These are phyloP conservation scores for Oryzias woworae DNA, from an alignment of 2,113 vertebrate genomes.

Conservation along the genomic window DNA sequence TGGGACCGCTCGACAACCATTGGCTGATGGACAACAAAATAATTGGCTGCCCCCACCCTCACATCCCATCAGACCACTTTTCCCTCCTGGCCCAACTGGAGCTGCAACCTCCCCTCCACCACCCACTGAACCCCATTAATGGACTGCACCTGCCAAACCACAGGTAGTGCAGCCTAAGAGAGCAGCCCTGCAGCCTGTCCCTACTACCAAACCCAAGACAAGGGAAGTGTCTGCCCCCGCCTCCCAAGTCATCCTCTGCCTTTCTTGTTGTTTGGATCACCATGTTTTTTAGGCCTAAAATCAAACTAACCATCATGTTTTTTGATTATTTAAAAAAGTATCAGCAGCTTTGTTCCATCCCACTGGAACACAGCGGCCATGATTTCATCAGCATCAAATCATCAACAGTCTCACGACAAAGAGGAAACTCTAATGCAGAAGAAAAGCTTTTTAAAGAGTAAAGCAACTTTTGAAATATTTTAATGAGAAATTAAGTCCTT, in stretches of 20 bases:
- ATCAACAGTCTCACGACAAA: too few species aligned
- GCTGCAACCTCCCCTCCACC: constrained; percentile 85
- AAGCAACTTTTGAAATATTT: too few species aligned
- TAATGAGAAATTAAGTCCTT: too few species aligned
- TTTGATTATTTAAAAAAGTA: too few species aligned
- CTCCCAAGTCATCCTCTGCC: constrained; percentile 28
- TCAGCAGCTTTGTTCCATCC: too few species aligned
- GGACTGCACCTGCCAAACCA: constrained; percentile 90
- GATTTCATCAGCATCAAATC: too few species aligned
- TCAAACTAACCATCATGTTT: too few species aligned
- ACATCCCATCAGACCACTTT: constrained; percentile 99
- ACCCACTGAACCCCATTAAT: constrained; percentile 85
- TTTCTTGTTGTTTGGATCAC: not conserved
- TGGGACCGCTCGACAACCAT: constrained; percentile 95
- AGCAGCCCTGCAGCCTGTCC: constrained; percentile 54
- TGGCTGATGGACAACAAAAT: constrained; percentile 98
- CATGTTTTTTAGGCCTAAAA: too few species aligned
- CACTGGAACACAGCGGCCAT: too few species aligned
- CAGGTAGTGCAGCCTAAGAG: constrained; percentile 86
- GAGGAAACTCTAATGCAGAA: too few species aligned
- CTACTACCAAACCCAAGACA: constrained; percentile 54
- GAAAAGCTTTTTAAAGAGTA: too few species aligned
- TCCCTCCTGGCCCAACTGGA: constrained; percentile 98
- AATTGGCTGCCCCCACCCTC: constrained; percentile 98
- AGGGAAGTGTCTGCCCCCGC: constrained; percentile 84